These are phyloP conservation scores for Cotesia chilonis DNA, from an alignment of 1,140 invertebrate species.

Conservation along the genomic window DNA sequence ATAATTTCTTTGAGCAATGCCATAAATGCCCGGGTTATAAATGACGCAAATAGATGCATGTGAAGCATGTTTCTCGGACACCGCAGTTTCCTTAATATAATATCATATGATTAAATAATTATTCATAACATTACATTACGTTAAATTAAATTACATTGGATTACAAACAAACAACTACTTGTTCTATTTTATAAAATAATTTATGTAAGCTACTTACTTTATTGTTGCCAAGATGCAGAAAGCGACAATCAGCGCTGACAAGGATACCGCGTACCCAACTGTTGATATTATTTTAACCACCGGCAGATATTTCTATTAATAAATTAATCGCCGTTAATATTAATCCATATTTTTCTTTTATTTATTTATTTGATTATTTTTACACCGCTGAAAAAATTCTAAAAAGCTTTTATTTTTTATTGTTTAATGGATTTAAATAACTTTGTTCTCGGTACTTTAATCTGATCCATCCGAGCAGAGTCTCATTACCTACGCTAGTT, in stretches of 20 bases:
- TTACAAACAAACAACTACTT: too few relatives aligned
- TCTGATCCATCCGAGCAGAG: too few relatives aligned
- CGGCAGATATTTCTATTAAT: slow-evolving; percentile 68
- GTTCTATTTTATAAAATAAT: not conserved
- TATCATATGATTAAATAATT: slow-evolving; percentile 2
- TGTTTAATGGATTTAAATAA: too few relatives aligned
- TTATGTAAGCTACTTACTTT: slow-evolving; percentile 70
- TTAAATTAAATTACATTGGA: too few relatives aligned
- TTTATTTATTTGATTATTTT: too few relatives aligned
- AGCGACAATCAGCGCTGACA: slow-evolving; percentile 70
- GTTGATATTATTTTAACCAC: slow-evolving; percentile 72
- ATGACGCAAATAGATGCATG: slow-evolving; percentile 76
- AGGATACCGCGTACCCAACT: slow-evolving; percentile 76
- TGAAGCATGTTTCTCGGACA: slow-evolving; percentile 75
- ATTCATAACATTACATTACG: slow-evolving; percentile 22
- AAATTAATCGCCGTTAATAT: not conserved
- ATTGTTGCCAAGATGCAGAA: slow-evolving; percentile 74
- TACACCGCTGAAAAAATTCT: too few relatives aligned
- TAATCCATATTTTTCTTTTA: too few relatives aligned
- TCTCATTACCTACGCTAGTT: too few relatives aligned
- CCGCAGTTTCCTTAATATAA: slow-evolving; percentile 70
- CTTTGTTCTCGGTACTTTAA: too few relatives aligned
- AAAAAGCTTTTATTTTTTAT: too few relatives aligned
- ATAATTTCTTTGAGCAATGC: slow-evolving; percentile 70
- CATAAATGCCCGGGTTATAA: slow-evolving; percentile 71